Percentiles rank a stretch among this genome's conserved stretches.
Conservation (phyloP, 2,113 vertebrate species). For the Alethe castanea region DNA sequence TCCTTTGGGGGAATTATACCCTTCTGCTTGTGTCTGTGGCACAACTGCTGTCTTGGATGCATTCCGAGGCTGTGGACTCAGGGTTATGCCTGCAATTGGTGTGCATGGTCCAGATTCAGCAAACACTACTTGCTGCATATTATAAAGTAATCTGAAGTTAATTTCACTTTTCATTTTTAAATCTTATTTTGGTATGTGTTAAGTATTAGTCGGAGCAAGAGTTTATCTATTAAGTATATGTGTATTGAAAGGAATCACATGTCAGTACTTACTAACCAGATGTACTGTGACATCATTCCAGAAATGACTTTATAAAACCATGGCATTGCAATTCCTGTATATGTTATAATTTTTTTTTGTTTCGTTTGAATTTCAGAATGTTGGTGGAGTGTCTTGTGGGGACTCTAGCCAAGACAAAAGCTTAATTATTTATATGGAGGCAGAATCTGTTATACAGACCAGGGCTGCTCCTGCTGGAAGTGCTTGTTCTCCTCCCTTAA, state of each 20-base stretch:
- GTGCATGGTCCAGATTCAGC: not conserved
- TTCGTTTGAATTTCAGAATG: not conserved
- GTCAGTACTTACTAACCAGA: not conserved
- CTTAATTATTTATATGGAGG: not conserved
- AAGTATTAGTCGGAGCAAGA: not conserved
- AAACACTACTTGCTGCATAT: not conserved
- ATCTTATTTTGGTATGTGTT: not conserved
- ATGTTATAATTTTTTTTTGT: not conserved
- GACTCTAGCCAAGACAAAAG: not conserved
- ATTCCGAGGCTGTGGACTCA: not conserved
- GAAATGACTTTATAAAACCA: not conserved
- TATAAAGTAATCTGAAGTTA: not conserved
- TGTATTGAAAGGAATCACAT: not conserved
- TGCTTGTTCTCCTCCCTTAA: not conserved
- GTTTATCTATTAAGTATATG: not conserved
- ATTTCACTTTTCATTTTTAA: not conserved
- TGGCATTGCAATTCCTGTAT: not conserved
- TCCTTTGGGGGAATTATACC: not conserved
- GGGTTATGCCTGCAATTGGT: not conserved
- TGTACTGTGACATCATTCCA: not conserved
- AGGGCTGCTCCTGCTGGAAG: not conserved
- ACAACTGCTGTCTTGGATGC: not conserved
- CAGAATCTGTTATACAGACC: not conserved
- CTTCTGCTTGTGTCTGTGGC: not conserved
- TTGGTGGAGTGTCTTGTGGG: not conserved